phyloP scores from a whole-genome alignment of 2,113 vertebrate genomes.

The Eulemur rufifrons region DNA sequence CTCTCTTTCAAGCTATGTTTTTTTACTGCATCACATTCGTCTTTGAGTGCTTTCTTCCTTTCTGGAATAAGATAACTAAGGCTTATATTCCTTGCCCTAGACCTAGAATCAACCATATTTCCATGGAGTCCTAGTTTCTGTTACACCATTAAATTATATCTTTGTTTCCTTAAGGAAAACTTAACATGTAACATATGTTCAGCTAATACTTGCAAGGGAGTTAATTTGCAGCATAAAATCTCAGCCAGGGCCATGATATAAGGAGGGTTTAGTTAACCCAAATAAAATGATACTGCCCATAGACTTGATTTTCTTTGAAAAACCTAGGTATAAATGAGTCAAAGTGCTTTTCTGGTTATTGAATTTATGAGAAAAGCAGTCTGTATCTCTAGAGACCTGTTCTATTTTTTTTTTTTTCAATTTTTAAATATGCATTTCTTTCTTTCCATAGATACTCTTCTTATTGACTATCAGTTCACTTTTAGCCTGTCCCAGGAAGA shows the following conservation, averaged over 20 bases:
- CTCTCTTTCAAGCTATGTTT: neutral
- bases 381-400: neutral
- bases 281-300: neutral
- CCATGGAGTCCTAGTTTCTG: neutral
- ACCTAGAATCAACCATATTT: constrained; percentile 5
- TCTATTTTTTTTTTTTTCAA: neutral
- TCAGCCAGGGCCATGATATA: neutral
- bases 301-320: constrained; percentile 23
- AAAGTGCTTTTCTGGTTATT: constrained; percentile 19
- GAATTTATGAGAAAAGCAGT: constrained; percentile 4
- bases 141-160: neutral
- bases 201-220: constrained; percentile 24
- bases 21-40: neutral
- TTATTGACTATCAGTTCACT: constrained; percentile 99
- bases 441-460: constrained; percentile 91
- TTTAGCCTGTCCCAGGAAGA: constrained; percentile 99
- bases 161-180: constrained; percentile 1
- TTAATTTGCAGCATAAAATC: neutral
- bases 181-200: neutral
- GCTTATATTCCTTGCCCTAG: neutral
- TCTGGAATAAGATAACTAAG: neutral
- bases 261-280: constrained; percentile 7
- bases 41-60: neutral
- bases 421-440: constrained; percentile 23
- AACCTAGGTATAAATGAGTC: neutral